Conservation (phyloP, 2,888 invertebrate genomes). For the Leptinotarsa juncta region DNA sequence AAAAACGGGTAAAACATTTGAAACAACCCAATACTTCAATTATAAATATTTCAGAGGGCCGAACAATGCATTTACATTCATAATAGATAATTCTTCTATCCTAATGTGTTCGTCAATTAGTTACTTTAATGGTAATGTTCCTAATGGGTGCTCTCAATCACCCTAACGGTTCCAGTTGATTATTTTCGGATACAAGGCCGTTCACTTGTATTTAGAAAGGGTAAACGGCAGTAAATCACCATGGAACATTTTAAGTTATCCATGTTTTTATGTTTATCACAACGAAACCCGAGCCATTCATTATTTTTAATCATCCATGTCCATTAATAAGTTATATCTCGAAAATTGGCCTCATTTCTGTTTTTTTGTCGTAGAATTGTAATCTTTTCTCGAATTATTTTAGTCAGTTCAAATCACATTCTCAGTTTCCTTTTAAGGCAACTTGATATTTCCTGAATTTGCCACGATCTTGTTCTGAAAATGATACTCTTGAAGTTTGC, state of each 20-base stretch:
- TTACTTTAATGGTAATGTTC: background rate
- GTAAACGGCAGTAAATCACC: background rate
- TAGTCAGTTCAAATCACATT: background rate
- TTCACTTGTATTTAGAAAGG: background rate
- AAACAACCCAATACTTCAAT: too few relatives aligned
- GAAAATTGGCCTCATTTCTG: background rate
- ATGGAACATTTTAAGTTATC: background rate
- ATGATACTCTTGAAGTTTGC: background rate
- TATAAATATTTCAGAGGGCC: too few relatives aligned
- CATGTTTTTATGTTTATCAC: background rate
- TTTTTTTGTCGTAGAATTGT: background rate
- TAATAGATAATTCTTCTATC: too few relatives aligned
- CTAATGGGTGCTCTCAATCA: background rate
- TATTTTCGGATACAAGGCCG: background rate
- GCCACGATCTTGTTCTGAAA: background rate
- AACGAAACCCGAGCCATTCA: background rate
- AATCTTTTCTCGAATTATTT: background rate
- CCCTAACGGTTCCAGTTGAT: background rate
- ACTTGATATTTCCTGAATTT: background rate
- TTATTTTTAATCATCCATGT: background rate
- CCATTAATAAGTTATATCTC: conserved; percentile 1
- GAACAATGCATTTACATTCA: too few relatives aligned
- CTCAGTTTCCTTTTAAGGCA: background rate
- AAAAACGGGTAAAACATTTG: too few relatives aligned
- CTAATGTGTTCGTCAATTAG: too few relatives aligned